Conservation (phyloP, 2,113 vertebrate genomes). For the Oryzias melastigma region DNA sequence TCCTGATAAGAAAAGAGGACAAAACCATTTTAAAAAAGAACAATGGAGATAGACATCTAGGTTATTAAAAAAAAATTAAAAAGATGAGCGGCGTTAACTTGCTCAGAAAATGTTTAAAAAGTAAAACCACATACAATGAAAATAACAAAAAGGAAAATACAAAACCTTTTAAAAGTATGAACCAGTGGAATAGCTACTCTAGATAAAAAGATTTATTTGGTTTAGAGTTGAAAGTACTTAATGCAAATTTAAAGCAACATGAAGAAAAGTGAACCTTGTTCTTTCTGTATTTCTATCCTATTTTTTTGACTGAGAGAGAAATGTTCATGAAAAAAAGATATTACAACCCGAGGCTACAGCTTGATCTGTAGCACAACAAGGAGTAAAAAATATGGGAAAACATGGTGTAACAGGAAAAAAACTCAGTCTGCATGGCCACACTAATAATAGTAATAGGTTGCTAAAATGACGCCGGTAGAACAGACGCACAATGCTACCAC, state of each 20-base stretch:
- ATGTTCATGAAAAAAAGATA: neutral
- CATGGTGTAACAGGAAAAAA: neutral
- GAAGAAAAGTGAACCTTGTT: neutral
- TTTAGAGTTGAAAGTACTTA: no score
- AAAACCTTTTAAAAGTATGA: neutral
- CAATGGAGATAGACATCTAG: slow-evolving; percentile 5
- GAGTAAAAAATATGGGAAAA: neutral
- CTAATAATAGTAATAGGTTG: neutral
- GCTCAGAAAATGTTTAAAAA: neutral
- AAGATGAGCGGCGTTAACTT: neutral
- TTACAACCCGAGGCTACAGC: neutral
- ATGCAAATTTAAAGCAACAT: neutral
- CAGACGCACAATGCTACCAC: neutral
- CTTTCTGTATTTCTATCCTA: neutral
- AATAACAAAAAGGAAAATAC: neutral
- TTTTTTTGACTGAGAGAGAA: neutral
- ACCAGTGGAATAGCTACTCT: neutral
- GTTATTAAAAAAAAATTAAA: slow-evolving; percentile 22
- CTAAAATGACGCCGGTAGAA: neutral
- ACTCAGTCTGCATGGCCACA: neutral
- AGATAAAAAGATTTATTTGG: no score
- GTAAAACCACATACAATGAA: slow-evolving; percentile 10
- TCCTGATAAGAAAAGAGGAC: no score
- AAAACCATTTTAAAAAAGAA: no score
- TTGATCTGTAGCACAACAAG: neutral